Conservation (phyloP, 2,797 vertebrate genomes). For the Apodemus agrarius region DNA sequence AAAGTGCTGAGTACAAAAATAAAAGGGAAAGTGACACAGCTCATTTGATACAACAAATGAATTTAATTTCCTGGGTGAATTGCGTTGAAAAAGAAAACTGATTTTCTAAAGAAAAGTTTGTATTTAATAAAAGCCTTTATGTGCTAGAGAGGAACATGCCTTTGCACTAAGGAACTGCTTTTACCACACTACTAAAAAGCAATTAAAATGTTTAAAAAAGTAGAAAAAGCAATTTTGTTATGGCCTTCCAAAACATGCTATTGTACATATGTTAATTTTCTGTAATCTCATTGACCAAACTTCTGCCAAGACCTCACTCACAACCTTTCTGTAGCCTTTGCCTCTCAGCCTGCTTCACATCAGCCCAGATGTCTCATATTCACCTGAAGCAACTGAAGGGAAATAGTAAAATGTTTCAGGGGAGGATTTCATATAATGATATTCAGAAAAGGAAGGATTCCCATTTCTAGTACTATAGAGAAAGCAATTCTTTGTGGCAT, state of each 20-base stretch:
- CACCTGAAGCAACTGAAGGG: slow-evolving; percentile 73
- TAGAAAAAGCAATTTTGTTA: not conserved
- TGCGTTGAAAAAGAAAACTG: slow-evolving; percentile 75
- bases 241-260: not conserved
- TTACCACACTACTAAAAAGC: not conserved
- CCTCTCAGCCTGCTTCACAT: slow-evolving; percentile 79
- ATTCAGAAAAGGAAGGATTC: slow-evolving; percentile 74
- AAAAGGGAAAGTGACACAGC: slow-evolving; percentile 62
- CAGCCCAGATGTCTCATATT: slow-evolving; percentile 64
- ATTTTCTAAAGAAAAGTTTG: slow-evolving; percentile 85
- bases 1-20: slow-evolving; percentile 73
- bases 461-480: slow-evolving; percentile 74
- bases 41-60: slow-evolving; percentile 74
- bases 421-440: slow-evolving; percentile 70
- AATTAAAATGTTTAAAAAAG: not conserved
- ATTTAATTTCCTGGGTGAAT: slow-evolving; percentile 81
- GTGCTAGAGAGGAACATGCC: slow-evolving; percentile 73
- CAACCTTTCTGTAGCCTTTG: not conserved
- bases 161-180: slow-evolving; percentile 76
- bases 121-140: slow-evolving; percentile 84
- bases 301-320: slow-evolving; percentile 52
- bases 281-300: slow-evolving; percentile 70
- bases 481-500: slow-evolving; percentile 76
- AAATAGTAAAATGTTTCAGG: slow-evolving; percentile 77
- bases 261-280: slow-evolving; percentile 68